Evolutionary conservation across 2,797 vertebrate genomes (phyloP).

Genomic region (Coendou prehensilis): DNA sequence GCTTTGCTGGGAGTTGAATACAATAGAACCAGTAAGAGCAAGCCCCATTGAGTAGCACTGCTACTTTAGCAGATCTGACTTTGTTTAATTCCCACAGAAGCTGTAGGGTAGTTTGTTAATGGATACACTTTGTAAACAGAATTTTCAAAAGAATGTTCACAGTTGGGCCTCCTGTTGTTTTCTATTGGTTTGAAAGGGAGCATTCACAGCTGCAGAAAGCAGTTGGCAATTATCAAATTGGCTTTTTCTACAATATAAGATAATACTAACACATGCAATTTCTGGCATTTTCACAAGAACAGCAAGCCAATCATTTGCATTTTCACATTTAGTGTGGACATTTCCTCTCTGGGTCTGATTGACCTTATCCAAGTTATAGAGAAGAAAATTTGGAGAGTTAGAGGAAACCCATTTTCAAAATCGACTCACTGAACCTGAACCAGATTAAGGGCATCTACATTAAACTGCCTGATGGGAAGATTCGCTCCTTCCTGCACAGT

Average conservation of each 20-base stretch:
- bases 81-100: constrained; percentile 69
- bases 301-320: constrained; percentile 66
- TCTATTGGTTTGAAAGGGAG: constrained; percentile 67
- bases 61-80: constrained; percentile 53
- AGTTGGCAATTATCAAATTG: constrained; percentile 77
- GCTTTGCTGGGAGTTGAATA: background rate
- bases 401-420: constrained; percentile 68
- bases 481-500: constrained; percentile 72
- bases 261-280: constrained; percentile 59
- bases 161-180: constrained; percentile 68
- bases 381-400: constrained; percentile 69
- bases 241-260: constrained; percentile 58
- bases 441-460: constrained; percentile 77
- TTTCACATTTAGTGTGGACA: constrained; percentile 75
- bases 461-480: constrained; percentile 66
- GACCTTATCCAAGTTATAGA: constrained; percentile 74
- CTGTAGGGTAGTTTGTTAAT: constrained; percentile 74
- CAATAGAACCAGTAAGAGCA: background rate
- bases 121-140: constrained; percentile 71
- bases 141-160: constrained; percentile 76
- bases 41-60: background rate
- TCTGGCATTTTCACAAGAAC: constrained; percentile 70
- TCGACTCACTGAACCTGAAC: constrained; percentile 70
- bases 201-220: constrained; percentile 68
- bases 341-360: constrained; percentile 81